Base-by-base conservation (phyloP, 2,888 invertebrate species). In the Cephalotes varians region DNA sequence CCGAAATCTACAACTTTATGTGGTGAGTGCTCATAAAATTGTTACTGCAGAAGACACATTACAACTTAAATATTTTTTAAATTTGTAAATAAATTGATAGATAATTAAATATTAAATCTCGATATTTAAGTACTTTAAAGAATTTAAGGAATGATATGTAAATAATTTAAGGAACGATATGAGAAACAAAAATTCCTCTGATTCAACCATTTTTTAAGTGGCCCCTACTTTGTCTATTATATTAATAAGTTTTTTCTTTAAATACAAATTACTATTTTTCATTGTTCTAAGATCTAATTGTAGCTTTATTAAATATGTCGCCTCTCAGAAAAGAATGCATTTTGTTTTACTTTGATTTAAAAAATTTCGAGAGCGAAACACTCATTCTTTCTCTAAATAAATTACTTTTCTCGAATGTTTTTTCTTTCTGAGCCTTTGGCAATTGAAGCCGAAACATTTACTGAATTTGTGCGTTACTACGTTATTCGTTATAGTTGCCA, bases 1-100 rank as follows among this genome's bases (percentile, higher is more conserved):
- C 99, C 15, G 99, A 99, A 95, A 99, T 99, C 91, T 99, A 99
- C 95, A 98, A 98, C 94, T 99, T 99, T 94, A 99, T 99, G 98
- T 99, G 98, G 98, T 98, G 95, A 96, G 97, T 96, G 87, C 25
- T 34, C 2, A 34, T 10, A 15, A 21, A 73, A 58, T 15, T 56
- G 18, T 31, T 60, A 54, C 6, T 31, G n/a, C 25, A 40, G 37
- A 25, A 37, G 47, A 31, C 7, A 1, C 21, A 31, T 51, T 9
- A 6, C 25, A n/a, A 56, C 6, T 37, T 25, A n/a, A 4, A 40
- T 18, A 18, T n/a, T 37, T 47, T n/a, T n/a, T n/a, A n/a, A n/a
- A n/a, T n/a, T n/a, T n/a, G n/a, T n/a, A n/a, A n/a, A 5, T 18
- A 25, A 56, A 12, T 72, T 40, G 12, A 6, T 72, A 10, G 5